These are phyloP conservation scores for Cyanocitta stelleri DNA, from an alignment of 2,113 vertebrate genomes.

Conservation along the genomic window DNA sequence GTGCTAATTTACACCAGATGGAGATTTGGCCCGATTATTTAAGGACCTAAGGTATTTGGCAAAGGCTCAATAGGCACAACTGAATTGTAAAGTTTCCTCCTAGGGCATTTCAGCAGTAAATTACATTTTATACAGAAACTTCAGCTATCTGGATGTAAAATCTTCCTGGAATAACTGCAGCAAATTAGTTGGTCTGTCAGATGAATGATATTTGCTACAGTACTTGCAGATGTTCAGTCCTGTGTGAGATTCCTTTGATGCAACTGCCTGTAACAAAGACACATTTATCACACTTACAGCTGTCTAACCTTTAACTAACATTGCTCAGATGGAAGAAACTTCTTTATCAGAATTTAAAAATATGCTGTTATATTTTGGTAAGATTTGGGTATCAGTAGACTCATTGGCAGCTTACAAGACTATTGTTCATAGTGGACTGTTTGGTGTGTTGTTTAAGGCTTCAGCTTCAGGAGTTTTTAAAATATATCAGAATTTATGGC, in stretches of 20 bases:
- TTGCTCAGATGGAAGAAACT: not conserved
- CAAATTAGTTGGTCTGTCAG: constrained; percentile 65
- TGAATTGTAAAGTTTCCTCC: constrained; percentile 44
- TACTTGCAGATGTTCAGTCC: constrained; percentile 44
- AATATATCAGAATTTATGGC: not conserved
- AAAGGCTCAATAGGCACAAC: constrained; percentile 1
- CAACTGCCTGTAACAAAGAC: constrained; percentile 55
- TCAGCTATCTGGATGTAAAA: constrained; percentile 59
- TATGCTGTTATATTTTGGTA: not conserved
- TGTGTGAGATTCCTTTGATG: constrained; percentile 55
- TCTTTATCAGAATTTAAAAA: constrained; percentile 27
- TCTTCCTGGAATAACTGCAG: constrained; percentile 50
- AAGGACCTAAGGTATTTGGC: constrained; percentile 33
- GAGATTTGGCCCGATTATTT: constrained; percentile 37
- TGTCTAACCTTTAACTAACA: constrained; percentile 63
- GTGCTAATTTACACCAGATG: not conserved
- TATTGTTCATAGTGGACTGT: not conserved
- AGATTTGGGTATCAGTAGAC: not conserved
- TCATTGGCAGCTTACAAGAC: not conserved
- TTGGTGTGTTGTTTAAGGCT: not conserved
- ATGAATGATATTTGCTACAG: constrained; percentile 26
- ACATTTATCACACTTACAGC: constrained; percentile 62
- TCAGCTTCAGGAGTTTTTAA: not conserved
- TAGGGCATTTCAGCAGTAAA: constrained; percentile 51
- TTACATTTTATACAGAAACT: constrained; percentile 48